A percentile compares a stretch with the other conserved stretches of the same genome.
Evolutionary conservation across 2,888 invertebrate species (phyloP).

Genomic region (Trisateles emortualis): DNA sequence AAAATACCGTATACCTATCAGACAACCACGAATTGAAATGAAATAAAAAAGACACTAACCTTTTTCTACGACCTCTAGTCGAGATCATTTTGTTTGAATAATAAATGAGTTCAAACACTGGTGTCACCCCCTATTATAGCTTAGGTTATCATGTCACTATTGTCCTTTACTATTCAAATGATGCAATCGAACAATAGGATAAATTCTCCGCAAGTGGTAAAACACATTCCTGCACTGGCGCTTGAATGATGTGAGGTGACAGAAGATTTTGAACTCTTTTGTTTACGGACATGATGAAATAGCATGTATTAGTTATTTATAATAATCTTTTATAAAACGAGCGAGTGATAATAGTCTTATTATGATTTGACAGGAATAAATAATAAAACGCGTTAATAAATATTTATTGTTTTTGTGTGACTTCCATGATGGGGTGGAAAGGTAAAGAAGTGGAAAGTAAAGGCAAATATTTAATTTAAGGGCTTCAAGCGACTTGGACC

Average conservation of each 20-base stretch:
- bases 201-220: conserved; percentile 15
- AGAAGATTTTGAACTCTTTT: conserved; percentile 44
- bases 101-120: conserved; percentile 58
- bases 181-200: conserved; percentile 27
- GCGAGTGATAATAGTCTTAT: conserved; percentile 39
- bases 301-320: conserved; percentile 53
- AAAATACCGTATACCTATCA: not conserved
- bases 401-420: no score
- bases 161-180: conserved; percentile 36
- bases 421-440: no score
- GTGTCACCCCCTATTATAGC: conserved; percentile 52
- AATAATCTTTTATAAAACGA: conserved; percentile 36
- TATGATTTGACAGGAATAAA: conserved; percentile 18
- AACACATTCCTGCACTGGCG: conserved; percentile 7
- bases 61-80: conserved; percentile 48
- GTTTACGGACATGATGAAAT: conserved; percentile 66
- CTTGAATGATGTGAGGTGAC: conserved; percentile 43
- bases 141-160: conserved; percentile 26
- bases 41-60: conserved; percentile 28
- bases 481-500: no score
- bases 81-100: conserved; percentile 44
- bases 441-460: no score
- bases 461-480: no score
- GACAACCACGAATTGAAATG: not conserved
- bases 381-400: no score